phyloP scores from a whole-genome alignment of 1,140 invertebrate species.

The Monochamus saltuarius region DNA sequence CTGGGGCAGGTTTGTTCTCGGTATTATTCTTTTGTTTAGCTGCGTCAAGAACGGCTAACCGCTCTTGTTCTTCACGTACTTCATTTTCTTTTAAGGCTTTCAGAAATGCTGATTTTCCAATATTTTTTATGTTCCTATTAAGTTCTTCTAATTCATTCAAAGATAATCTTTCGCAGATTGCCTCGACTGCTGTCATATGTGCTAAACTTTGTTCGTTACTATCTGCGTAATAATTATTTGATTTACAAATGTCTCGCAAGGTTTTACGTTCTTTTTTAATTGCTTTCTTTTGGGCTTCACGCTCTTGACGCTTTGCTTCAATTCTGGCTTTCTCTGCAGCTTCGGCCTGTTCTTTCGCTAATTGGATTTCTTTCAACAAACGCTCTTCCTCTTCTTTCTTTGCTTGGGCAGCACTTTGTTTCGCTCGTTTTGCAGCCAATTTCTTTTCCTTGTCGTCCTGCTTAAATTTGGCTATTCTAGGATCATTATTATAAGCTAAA shows the following conservation, averaged over 20 bases:
- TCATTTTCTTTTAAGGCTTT: conserved; percentile 62
- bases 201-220: conserved; percentile 73
- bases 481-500: conserved; percentile 91
- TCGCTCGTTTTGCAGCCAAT: conserved; percentile 83
- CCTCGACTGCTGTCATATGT: conserved; percentile 88
- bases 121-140: conserved; percentile 67
- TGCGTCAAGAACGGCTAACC: conserved; percentile 61
- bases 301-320: conserved; percentile 83
- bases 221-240: conserved; percentile 81
- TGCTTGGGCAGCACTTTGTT: conserved; percentile 83
- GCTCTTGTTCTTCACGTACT: conserved; percentile 73
- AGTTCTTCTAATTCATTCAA: conserved; percentile 73
- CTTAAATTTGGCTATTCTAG: conserved; percentile 87
- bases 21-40: conserved; percentile 52
- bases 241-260: conserved; percentile 81
- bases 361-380: conserved; percentile 66
- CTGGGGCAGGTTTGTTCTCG: conserved; percentile 48
- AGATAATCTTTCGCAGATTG: conserved; percentile 81
- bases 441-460: conserved; percentile 93
- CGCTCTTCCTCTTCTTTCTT: conserved; percentile 83
- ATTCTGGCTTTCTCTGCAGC: conserved; percentile 76
- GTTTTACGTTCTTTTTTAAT: conserved; percentile 85
- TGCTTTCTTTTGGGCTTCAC: conserved; percentile 78
- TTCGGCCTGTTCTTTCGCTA: conserved; percentile 81
- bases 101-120: conserved; percentile 66